These are phyloP conservation scores for Lemur catta DNA, from an alignment of 2,797 vertebrate genomes.

Conservation along the genomic window DNA sequence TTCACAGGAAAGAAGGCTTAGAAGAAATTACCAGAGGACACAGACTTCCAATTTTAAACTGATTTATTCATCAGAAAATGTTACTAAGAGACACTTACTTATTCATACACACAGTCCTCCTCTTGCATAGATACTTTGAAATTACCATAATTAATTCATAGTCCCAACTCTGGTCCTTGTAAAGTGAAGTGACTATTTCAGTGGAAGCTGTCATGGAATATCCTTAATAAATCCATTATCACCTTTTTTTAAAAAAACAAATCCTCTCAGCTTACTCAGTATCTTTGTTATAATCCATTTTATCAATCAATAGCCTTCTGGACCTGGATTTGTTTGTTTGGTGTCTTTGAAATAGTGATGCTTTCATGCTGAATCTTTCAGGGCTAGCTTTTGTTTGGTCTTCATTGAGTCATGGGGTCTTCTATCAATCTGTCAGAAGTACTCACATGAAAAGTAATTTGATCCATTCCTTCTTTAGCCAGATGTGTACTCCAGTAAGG, in stretches of 20 bases:
- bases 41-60: conserved; percentile 70
- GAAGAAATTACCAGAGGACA: conserved; percentile 72
- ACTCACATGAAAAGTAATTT: neutral
- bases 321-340: conserved; percentile 11
- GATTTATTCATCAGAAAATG: conserved; percentile 74
- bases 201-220: neutral
- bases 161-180: conserved; percentile 30
- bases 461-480: neutral
- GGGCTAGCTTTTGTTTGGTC: neutral
- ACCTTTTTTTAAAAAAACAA: neutral
- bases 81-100: conserved; percentile 64
- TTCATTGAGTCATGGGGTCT: neutral
- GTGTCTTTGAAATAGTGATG: neutral
- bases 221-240: conserved; percentile 20
- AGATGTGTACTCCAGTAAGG: neutral
- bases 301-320: conserved; percentile 28
- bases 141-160: conserved; percentile 70
- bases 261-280: neutral
- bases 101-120: conserved; percentile 61
- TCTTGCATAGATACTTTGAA: conserved; percentile 50
- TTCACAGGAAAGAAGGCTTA: conserved; percentile 54
- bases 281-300: conserved; percentile 35
- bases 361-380: neutral
- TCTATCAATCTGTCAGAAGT: neutral
- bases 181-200: conserved; percentile 60